Conservation (phyloP, 2,888 invertebrate genomes). For the Athalia rosae region DNA sequence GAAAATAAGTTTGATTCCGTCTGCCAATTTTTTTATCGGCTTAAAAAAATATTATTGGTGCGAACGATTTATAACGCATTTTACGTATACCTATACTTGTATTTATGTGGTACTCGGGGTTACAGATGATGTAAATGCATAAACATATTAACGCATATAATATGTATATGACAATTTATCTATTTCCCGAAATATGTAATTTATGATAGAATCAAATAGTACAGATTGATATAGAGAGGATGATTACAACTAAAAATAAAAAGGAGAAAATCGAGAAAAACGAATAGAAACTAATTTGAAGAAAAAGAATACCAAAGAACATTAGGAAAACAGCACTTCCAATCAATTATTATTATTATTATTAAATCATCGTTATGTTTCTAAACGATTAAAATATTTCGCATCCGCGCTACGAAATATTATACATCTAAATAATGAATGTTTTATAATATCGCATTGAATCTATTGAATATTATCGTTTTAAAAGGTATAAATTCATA, state of each 20-base stretch:
- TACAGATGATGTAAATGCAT: conserved; percentile 4
- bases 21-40: conserved; percentile 23
- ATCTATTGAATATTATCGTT: conserved; percentile 11
- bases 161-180: conserved; percentile 33
- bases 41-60: neutral
- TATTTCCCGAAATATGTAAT: neutral
- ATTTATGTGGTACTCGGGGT: conserved; percentile 30
- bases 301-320: conserved; percentile 1
- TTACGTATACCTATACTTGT: conserved; percentile 6
- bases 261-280: neutral
- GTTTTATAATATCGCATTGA: conserved; percentile 31
- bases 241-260: conserved; percentile 1
- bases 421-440: conserved; percentile 29
- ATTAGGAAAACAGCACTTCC: conserved; percentile 37
- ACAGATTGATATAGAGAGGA: neutral
- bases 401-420: neutral
- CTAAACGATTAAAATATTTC: conserved; percentile 7
- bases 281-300: neutral
- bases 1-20: conserved; percentile 33
- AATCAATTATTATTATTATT: conserved; percentile 22
- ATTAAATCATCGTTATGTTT: neutral
- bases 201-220: neutral
- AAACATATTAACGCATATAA: conserved; percentile 14
- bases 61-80: neutral
- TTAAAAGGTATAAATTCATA: neutral